Evolutionary conservation across 2,797 vertebrate species (phyloP), one percentile per base, ranked within the genome.

Genomic region (Onychomys arenicola): DNA sequence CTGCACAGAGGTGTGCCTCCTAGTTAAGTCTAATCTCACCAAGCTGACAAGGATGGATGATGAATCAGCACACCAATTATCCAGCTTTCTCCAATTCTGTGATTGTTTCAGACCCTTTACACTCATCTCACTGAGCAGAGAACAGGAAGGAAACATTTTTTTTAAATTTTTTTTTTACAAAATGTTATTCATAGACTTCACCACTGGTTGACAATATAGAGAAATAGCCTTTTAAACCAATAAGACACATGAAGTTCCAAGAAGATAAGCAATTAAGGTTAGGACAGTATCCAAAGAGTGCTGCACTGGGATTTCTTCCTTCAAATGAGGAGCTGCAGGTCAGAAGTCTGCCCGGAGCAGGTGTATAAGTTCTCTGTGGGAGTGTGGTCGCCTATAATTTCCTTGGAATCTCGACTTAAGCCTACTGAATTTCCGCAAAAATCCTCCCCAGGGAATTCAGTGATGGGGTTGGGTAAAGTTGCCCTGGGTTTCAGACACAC

Each of bases 331-430:
- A 85, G 59, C 6, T 46, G n/a, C 37, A 83, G 61, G 71, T 34
- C n/a, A 82, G 69, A 93, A 63, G n/a, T 8, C 65, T 91, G 12
- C 43, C 84, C 49, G 0, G 86, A 83, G 90, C 32, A 95, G 80
- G 91, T 90, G 19, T 57, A n/a, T 82, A 57, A 80, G 81, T 75
- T 93, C 23, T 91, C 89, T 78, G 59, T 78, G n/a, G 59, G 29
- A 96, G 65, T 43, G 46, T 91, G 25, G 43, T 23, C 82, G 52
- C 69, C 37, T 90, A 40, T 55, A 46, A 87, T 88, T 94, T 94
- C 52, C 95, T n/a, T 88, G 77, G 73, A 96, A 95, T 6, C 65
- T 95, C 92, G 93, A n/a, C 43, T 89, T 96, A 92, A 97, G 94
- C 57, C 75, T 63, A 93, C 27, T 91, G 89, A 85, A 82, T 73